Percentiles rank a stretch among this genome's conserved stretches.
Evolutionary conservation across 2,113 vertebrate genomes (phyloP).

Genomic region (Antennarius striatus): DNA sequence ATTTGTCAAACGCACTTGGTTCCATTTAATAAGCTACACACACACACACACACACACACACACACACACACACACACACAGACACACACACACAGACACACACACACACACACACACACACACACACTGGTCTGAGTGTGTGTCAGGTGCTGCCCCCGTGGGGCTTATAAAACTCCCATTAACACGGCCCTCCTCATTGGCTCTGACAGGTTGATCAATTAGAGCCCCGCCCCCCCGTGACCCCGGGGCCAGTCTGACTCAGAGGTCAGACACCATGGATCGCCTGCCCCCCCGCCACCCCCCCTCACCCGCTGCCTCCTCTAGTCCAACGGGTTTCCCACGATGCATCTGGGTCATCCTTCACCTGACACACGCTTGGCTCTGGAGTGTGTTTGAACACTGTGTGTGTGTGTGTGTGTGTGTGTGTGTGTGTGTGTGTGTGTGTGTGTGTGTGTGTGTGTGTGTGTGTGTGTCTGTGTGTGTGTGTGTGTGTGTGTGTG

Average conservation of each 20-base stretch:
- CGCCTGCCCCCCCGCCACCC: slow-evolving; percentile 69
- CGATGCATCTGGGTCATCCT: slow-evolving; percentile 51
- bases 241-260: slow-evolving; percentile 86
- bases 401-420: no score
- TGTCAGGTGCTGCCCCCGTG: slow-evolving; percentile 86
- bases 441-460: no score
- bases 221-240: slow-evolving; percentile 87
- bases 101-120: slow-evolving; percentile 12
- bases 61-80: slow-evolving; percentile 25
- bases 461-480: no score
- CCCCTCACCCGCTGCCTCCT: slow-evolving; percentile 20
- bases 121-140: slow-evolving; percentile 50
- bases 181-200: slow-evolving; percentile 94
- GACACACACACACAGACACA: slow-evolving; percentile 30
- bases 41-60: slow-evolving; percentile 5
- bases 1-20: slow-evolving; percentile 88
- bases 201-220: slow-evolving; percentile 97
- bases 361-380: slow-evolving; percentile 4
- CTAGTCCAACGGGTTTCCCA: slow-evolving; percentile 56
- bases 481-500: no score
- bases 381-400: no score
- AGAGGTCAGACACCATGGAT: slow-evolving; percentile 92
- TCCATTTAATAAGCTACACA: slow-evolving; percentile 81
- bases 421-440: no score
- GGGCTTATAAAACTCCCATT: slow-evolving; percentile 96